These are phyloP conservation scores for Trididemnum miniatum DNA, from an alignment of 23 tunicate species.

Conservation along the genomic window DNA sequence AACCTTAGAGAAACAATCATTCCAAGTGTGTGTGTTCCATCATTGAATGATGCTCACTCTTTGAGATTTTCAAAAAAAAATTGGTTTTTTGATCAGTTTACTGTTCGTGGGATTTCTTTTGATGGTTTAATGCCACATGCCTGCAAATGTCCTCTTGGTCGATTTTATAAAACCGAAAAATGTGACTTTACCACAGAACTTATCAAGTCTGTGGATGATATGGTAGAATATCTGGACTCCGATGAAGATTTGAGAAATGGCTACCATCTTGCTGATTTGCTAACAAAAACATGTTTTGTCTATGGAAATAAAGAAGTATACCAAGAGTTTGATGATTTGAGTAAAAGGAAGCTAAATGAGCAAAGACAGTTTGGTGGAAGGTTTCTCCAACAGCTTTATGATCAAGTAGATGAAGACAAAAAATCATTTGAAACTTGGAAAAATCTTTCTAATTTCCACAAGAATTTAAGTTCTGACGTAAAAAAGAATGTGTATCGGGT, in stretches of 20 bases:
- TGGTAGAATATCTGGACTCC: conserved; percentile 29
- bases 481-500: background rate
- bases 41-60: conserved; percentile 2
- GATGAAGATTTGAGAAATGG: conserved; percentile 38
- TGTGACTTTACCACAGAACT: conserved; percentile 26
- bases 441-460: background rate
- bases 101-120: conserved; percentile 48
- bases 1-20: conserved; percentile 57
- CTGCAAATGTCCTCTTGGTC: conserved; percentile 51
- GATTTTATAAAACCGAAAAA: conserved; percentile 2
- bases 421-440: conserved; percentile 7
- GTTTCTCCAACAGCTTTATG: background rate
- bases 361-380: background rate
- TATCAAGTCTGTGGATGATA: conserved; percentile 42
- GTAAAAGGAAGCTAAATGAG: background rate
- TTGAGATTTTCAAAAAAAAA: background rate
- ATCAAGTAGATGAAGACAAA: conserved; percentile 13
- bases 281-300: conserved; percentile 49
- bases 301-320: conserved; percentile 39
- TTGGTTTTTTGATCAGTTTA: conserved; percentile 55
- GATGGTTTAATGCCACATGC: conserved; percentile 66
- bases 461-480: background rate
- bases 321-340: background rate
- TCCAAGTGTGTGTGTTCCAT: conserved; percentile 31
- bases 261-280: conserved; percentile 38